Percentiles rank a stretch among this genome's conserved stretches.
Conservation (phyloP, 2,797 vertebrate genomes). For the Threskiornis aethiopicus region DNA sequence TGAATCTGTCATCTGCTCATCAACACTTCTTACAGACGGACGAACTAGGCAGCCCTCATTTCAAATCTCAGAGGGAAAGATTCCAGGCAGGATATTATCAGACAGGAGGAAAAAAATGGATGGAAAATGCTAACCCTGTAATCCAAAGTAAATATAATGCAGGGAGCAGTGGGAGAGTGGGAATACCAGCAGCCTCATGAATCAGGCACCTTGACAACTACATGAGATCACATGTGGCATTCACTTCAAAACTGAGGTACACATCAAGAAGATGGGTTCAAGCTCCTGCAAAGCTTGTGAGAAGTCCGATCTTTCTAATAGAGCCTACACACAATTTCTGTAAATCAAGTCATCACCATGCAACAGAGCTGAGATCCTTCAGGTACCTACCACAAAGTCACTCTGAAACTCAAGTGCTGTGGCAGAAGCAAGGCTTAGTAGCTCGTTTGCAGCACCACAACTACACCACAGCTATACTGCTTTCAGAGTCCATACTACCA, state of each 20-base stretch:
- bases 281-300: background rate
- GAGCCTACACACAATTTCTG: background rate
- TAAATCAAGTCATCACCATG: background rate
- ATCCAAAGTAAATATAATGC: slow-evolving; percentile 3
- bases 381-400: background rate
- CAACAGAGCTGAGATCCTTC: background rate
- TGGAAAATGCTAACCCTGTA: slow-evolving; percentile 19
- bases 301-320: background rate
- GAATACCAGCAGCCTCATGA: background rate
- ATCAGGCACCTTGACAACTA: background rate
- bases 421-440: background rate
- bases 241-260: background rate
- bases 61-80: slow-evolving; percentile 21
- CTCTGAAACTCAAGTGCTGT: background rate
- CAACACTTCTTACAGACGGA: slow-evolving; percentile 4
- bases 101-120: background rate
- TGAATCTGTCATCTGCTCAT: background rate
- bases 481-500: background rate
- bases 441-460: background rate
- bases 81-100: slow-evolving; percentile 1
- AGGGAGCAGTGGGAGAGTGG: background rate
- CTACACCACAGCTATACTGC: background rate
- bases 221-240: background rate
- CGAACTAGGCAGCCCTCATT: background rate
- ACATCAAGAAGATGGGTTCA: background rate